A percentile compares a stretch with the other conserved stretches of the same genome.
Conservation (phyloP, 2,113 vertebrate genomes). For the Pangasianodon hypophthalmus region DNA sequence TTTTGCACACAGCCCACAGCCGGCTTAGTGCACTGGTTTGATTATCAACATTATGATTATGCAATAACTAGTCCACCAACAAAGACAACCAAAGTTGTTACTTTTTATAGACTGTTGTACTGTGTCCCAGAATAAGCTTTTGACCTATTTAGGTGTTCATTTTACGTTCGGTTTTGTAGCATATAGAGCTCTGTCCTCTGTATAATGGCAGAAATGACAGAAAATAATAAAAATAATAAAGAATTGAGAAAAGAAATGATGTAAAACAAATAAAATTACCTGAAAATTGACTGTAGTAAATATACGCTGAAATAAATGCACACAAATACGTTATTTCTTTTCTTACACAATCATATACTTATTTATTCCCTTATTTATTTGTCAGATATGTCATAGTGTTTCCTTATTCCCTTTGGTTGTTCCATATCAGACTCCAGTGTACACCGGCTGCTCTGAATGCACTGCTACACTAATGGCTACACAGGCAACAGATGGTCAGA, state of each 20-base stretch:
- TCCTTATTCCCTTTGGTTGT: background rate
- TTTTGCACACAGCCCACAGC: background rate
- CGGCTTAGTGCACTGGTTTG: background rate
- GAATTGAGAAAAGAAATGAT: background rate
- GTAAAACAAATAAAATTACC: background rate
- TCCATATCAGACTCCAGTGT: background rate
- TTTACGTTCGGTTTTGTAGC: background rate
- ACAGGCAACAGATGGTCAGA: background rate
- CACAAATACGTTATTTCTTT: background rate
- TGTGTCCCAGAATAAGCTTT: background rate
- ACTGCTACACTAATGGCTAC: no score
- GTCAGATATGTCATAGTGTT: background rate
- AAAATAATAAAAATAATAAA: background rate
- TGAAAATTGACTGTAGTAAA: background rate
- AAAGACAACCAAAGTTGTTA: background rate
- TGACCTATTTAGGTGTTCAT: background rate
- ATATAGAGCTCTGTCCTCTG: background rate
- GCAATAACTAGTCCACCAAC: constrained; percentile 1
- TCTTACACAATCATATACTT: background rate
- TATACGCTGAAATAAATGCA: background rate
- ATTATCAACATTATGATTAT: background rate
- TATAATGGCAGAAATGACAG: background rate
- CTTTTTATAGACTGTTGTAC: constrained; percentile 12
- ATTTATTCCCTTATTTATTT: background rate
- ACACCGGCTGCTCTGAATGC: background rate